Evolutionary conservation across 2,113 vertebrate genomes (phyloP).

Genomic region (Tinamus guttatus): DNA sequence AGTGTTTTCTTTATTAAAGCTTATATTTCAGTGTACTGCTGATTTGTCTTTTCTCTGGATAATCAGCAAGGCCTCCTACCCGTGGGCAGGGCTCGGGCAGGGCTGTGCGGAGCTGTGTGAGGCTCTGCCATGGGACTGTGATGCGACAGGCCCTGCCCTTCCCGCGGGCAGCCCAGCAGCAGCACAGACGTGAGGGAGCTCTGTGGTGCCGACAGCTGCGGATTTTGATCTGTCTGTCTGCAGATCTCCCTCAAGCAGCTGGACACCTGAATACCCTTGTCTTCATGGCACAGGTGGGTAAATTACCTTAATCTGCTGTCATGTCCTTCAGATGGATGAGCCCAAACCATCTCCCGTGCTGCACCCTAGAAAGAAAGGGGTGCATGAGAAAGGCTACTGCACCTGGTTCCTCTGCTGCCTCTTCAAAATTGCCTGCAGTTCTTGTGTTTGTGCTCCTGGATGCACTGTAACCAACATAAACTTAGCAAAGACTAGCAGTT

Average conservation of each 20-base stretch:
- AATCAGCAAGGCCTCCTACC: background rate
- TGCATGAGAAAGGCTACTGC: background rate
- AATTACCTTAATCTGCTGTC: background rate
- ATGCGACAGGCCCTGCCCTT: too few species aligned
- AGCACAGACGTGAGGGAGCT: background rate
- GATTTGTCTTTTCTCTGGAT: conserved; percentile 30
- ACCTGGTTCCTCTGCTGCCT: background rate
- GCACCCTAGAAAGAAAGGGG: background rate
- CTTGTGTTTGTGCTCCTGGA: background rate
- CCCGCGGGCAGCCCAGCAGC: background rate
- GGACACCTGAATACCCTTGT: background rate
- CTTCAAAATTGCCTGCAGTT: background rate
- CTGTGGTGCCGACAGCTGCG: background rate
- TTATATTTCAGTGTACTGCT: conserved; percentile 37
- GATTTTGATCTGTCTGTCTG: background rate
- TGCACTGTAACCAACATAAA: background rate
- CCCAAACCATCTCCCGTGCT: background rate
- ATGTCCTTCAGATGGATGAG: background rate
- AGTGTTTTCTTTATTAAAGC: conserved; percentile 62
- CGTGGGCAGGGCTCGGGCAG: background rate
- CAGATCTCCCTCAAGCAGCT: background rate
- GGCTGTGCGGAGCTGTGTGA: background rate
- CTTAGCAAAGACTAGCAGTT: background rate
- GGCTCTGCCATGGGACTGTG: too few species aligned
- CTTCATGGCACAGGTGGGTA: background rate